A percentile compares a stretch with the other conserved stretches of the same genome.
phyloP scores from a whole-genome alignment of 2,888 invertebrate species.

The Zygothrica quintamaculata region DNA sequence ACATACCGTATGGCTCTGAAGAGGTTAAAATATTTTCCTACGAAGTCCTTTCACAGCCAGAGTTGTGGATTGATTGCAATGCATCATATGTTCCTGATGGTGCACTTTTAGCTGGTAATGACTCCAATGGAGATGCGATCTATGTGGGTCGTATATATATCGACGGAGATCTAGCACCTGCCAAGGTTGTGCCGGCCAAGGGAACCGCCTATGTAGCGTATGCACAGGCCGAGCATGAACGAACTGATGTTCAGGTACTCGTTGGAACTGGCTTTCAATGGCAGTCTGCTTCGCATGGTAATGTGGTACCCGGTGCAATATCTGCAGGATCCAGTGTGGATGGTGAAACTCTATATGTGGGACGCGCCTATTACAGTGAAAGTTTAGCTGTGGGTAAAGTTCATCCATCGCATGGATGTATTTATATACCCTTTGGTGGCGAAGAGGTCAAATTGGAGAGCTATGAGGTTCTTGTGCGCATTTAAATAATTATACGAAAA shows the following conservation, averaged over 20 bases:
- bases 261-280: conserved; percentile 78
- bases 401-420: conserved; percentile 87
- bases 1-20: conserved; percentile 84
- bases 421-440: conserved; percentile 89
- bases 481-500: conserved; percentile 22
- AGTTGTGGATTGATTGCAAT: conserved; percentile 68
- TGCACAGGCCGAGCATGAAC: conserved; percentile 85
- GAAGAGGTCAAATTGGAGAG: conserved; percentile 87
- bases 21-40: conserved; percentile 83
- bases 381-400: conserved; percentile 85
- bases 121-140: conserved; percentile 72
- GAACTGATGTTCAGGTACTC: conserved; percentile 85
- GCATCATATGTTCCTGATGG: conserved; percentile 68
- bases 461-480: conserved; percentile 88
- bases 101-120: conserved; percentile 70
- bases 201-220: conserved; percentile 85
- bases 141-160: conserved; percentile 71
- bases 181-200: conserved; percentile 87
- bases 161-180: conserved; percentile 85
- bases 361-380: conserved; percentile 85
- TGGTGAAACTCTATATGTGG: conserved; percentile 86
- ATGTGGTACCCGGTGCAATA: conserved; percentile 63
- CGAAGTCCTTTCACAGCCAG: conserved; percentile 81
- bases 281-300: conserved; percentile 60
- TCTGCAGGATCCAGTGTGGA: conserved; percentile 83